These are phyloP conservation scores for Elysia crispata DNA, from an alignment of 2,888 invertebrate genomes.

Conservation along the genomic window DNA sequence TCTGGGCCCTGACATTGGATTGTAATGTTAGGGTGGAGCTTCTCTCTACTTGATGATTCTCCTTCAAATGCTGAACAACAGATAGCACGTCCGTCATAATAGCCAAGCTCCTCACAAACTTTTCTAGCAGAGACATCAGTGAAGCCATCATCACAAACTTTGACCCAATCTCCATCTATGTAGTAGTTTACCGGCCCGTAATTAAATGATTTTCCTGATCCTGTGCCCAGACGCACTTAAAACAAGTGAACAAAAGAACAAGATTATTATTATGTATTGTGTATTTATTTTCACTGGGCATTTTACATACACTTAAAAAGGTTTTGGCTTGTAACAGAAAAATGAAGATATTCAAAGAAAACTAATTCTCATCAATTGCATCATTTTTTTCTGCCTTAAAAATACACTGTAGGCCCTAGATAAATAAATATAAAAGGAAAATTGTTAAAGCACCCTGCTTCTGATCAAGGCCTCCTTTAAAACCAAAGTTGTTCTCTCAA, in stretches of 20 bases:
- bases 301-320: too few relatives aligned
- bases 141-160: conserved; percentile 68
- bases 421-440: too few relatives aligned
- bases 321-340: too few relatives aligned
- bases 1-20: conserved; percentile 78
- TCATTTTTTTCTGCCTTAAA: too few relatives aligned
- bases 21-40: conserved; percentile 66
- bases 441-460: too few relatives aligned
- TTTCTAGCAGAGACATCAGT: conserved; percentile 63
- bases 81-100: conserved; percentile 62
- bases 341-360: too few relatives aligned
- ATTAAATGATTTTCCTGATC: conserved; percentile 50
- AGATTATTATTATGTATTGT: neutral
- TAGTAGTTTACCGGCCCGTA: conserved; percentile 65
- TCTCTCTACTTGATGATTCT: conserved; percentile 37
- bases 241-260: conserved; percentile 22
- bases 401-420: too few relatives aligned
- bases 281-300: too few relatives aligned
- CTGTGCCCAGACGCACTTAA: conserved; percentile 65
- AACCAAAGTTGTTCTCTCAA: too few relatives aligned
- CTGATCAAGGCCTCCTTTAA: too few relatives aligned
- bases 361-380: too few relatives aligned
- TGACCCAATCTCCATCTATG: conserved; percentile 61
- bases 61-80: conserved; percentile 68
- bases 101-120: conserved; percentile 68